Base-by-base conservation (phyloP, 64 coral and sea anemone genomes). In the Montipora cactus region DNA sequence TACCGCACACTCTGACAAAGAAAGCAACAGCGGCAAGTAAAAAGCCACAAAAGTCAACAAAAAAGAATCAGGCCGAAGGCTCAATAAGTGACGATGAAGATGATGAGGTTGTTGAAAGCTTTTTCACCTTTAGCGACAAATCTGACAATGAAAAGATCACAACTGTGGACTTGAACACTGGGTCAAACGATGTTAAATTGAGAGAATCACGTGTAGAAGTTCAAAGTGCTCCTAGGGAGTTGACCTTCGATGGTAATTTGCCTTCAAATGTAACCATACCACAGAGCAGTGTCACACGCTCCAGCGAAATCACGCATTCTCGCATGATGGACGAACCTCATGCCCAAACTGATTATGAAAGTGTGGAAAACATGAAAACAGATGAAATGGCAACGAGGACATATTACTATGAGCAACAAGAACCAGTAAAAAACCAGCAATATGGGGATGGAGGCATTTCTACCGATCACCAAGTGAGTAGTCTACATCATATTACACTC, bases 51-150 rank as follows among this genome's bases (percentile, higher is more conserved):
- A 79, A 46, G 20, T 89, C 89, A 79, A 48, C 21, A 4, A 75
- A 55, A 16, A 81, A 77, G 13, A 79, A 58, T 45, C 76, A 88
- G 64, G 76, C 46, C 74, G 92, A 89, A 22, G 90, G 64, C 69
- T 75, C 87, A 4, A 91, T 74, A 44, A 90, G 91, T 91, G 93
- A 37, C 28, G 28, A 95, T 47, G 94, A 92, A 37, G 90, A 92
- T 25, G 95, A 94, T 49, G 96, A 93, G 72, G 85, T 86, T 69
- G 81, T 73, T 64, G 14, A 12, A 1, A 91, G 89, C 20, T 99
- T 99, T 16, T 99, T 99, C 77, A 94, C 92, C 62, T 99, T 96
- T 73, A 81, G 48, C 71, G 95, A 99, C 7, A 97, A 83, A 48
- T 69, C 48, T 46, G 52, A 81, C 57, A 14, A 83, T 57, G 70